phyloP scores from a whole-genome alignment of 2,888 invertebrate genomes.

The Zaprionus bogoriensis region DNA sequence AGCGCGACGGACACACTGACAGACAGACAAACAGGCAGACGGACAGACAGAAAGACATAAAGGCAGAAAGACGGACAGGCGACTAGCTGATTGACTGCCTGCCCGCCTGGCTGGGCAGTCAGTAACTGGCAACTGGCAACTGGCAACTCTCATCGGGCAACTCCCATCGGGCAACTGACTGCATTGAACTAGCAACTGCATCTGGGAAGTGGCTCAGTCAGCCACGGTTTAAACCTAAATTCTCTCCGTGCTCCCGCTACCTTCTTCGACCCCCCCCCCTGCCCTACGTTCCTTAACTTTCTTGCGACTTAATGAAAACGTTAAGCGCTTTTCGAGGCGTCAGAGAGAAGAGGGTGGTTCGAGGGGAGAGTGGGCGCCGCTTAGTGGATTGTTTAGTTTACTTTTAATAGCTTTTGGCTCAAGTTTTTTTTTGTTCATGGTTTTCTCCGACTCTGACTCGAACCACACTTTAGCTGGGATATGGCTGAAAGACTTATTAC shows the following conservation, averaged over 20 bases:
- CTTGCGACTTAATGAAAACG: slow-evolving; percentile 57
- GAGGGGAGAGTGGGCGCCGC: slow-evolving; percentile 4
- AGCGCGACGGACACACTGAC: slow-evolving; percentile 4
- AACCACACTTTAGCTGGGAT: slow-evolving; percentile 5
- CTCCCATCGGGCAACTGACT: no score
- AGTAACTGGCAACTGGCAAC: slow-evolving; percentile 15
- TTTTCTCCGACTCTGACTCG: slow-evolving; percentile 11
- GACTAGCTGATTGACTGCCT: slow-evolving; percentile 56
- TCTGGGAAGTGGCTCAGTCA: slow-evolving; percentile 29
- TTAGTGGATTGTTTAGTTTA: slow-evolving; percentile 5
- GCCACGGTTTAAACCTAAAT: slow-evolving; percentile 44
- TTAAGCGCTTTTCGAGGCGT: slow-evolving; percentile 44
- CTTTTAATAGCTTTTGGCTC: slow-evolving; percentile 65
- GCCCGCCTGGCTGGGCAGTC: slow-evolving; percentile 36
- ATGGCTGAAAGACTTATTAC: slow-evolving; percentile 67
- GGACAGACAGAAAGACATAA: no score
- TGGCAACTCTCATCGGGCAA: no score
- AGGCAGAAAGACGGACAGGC: slow-evolving; percentile 4
- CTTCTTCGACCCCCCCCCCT: background rate
- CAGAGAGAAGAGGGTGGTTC: background rate
- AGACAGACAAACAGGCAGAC: no score
- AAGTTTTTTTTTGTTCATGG: slow-evolving; percentile 22
- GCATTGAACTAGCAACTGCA: no score
- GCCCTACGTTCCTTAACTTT: background rate
- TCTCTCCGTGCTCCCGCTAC: no score